A percentile compares a stretch with the other conserved stretches of the same genome.
phyloP scores from a whole-genome alignment of 1,140 invertebrate genomes.

The Pseudomyrmex gracilis region DNA sequence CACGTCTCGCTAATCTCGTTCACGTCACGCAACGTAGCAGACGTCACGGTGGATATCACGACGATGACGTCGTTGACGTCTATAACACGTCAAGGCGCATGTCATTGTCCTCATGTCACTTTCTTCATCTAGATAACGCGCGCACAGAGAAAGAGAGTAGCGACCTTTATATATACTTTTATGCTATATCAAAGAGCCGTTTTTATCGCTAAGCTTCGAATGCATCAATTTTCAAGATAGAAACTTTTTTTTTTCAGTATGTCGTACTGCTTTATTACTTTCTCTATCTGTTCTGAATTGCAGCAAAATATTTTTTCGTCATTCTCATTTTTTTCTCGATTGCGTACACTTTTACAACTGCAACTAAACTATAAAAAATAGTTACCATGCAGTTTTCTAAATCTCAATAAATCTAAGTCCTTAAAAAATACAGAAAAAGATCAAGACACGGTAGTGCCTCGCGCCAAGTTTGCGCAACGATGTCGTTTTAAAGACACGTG shows the following conservation, averaged over 20 bases:
- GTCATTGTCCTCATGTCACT: slow-evolving; percentile 67
- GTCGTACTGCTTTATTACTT: not conserved
- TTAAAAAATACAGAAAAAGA: no score
- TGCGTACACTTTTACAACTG: no score
- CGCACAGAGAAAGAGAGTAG: slow-evolving; percentile 59
- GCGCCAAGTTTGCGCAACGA: no score
- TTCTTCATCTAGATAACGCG: slow-evolving; percentile 76
- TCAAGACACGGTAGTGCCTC: no score
- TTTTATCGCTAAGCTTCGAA: not conserved
- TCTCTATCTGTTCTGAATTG: not conserved
- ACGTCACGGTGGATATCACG: slow-evolving; percentile 48
- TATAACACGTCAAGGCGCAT: slow-evolving; percentile 62
- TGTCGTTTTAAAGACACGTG: no score
- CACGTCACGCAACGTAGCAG: slow-evolving; percentile 45
- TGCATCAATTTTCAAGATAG: not conserved
- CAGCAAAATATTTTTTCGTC: not conserved
- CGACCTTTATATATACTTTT: slow-evolving; percentile 24
- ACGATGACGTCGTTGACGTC: slow-evolving; percentile 59
- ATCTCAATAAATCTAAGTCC: no score
- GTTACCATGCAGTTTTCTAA: no score
- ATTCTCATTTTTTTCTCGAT: not conserved
- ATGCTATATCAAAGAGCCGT: not conserved
- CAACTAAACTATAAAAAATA: no score
- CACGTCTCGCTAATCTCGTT: slow-evolving; percentile 53
- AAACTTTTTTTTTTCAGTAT: not conserved